phyloP scores from a whole-genome alignment of 2,888 invertebrate genomes.

The Caenorhabditis uteleia region DNA sequence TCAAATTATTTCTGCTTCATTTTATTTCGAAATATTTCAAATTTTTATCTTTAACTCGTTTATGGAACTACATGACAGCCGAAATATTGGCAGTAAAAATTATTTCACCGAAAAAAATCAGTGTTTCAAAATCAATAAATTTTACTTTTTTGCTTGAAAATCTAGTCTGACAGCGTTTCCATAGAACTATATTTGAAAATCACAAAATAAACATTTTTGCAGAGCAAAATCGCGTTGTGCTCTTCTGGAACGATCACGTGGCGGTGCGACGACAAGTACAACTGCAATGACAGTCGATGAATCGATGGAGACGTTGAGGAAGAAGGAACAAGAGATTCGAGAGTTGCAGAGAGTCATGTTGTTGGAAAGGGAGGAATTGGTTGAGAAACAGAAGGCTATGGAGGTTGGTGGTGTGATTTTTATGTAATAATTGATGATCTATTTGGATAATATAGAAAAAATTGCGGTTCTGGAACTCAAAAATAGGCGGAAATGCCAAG shows the following conservation, averaged over 20 bases:
- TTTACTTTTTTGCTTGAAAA: not conserved
- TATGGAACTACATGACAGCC: too few species aligned
- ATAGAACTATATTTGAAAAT: not conserved
- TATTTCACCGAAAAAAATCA: too few species aligned
- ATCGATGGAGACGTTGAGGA: conserved; percentile 50
- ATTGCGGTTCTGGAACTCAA: too few species aligned
- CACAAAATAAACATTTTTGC: conserved; percentile 8
- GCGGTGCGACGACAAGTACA: conserved; percentile 19
- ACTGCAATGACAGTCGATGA: conserved; percentile 37
- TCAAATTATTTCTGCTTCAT: too few species aligned
- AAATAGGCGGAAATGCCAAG: too few species aligned
- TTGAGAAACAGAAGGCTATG: conserved; percentile 20
- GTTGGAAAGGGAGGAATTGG: conserved; percentile 14
- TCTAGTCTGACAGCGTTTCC: not conserved
- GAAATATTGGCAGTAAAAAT: too few species aligned
- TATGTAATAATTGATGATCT: too few species aligned
- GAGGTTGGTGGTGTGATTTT: too few species aligned
- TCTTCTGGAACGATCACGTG: conserved; percentile 37
- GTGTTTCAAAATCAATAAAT: not conserved
- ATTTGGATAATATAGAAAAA: too few species aligned
- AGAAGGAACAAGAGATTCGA: conserved; percentile 46
- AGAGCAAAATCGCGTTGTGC: conserved; percentile 47
- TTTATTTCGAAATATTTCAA: too few species aligned
- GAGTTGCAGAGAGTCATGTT: conserved; percentile 21
- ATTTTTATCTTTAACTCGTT: too few species aligned